Conservation (phyloP, 2,888 invertebrate genomes). For the Chloroclysta siterata region DNA sequence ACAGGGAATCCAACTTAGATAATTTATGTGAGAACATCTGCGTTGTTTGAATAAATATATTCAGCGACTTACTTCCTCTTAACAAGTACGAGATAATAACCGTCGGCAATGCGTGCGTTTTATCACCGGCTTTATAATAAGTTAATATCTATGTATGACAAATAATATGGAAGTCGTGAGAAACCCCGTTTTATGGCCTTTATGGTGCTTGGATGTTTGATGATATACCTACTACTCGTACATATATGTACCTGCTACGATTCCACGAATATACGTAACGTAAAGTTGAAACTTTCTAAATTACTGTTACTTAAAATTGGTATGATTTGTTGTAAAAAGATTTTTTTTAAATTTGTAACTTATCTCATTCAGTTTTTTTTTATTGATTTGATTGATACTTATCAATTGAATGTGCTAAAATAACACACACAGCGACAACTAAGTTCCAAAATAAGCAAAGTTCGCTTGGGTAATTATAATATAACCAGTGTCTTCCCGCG, state of each 20-base stretch:
- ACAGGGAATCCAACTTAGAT: constrained; percentile 6
- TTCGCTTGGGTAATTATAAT: no score
- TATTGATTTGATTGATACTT: no score
- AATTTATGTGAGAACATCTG: constrained; percentile 19
- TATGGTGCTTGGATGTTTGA: constrained; percentile 33
- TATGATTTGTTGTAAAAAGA: neutral
- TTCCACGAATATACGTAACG: constrained; percentile 9
- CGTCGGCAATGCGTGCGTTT: constrained; percentile 47
- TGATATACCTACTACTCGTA: constrained; percentile 24
- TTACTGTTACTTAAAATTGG: neutral
- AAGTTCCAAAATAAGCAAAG: no score
- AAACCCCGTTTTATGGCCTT: constrained; percentile 38
- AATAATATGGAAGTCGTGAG: constrained; percentile 39
- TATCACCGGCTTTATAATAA: constrained; percentile 47
- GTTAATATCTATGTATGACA: constrained; percentile 47
- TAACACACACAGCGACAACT: no score
- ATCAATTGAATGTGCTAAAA: no score
- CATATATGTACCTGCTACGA: constrained; percentile 11
- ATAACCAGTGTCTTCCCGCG: no score
- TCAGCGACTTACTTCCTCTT: constrained; percentile 24
- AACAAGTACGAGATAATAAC: constrained; percentile 47
- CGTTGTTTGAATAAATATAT: constrained; percentile 22
- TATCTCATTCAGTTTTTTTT: no score
- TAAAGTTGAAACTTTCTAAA: neutral
- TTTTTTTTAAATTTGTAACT: no score